Conservation (phyloP, 30 jellyfish, hydroid and myxozoan species). For the Nemopilema nomurai region DNA sequence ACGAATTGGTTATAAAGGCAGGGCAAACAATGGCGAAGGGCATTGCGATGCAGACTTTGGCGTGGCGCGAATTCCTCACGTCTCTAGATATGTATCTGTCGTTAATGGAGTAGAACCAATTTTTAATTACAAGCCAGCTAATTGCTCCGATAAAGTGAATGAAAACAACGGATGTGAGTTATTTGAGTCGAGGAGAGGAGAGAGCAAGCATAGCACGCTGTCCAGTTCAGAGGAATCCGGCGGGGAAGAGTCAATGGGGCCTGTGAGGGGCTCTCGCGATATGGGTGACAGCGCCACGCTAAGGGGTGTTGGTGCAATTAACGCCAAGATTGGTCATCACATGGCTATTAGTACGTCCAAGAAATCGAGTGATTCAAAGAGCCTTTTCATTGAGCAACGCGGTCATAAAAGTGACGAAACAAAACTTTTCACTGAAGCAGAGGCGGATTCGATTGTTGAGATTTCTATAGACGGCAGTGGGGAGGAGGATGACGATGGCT, state of each 20-base stretch:
- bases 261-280: not conserved
- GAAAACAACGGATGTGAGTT: not conserved
- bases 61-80: conserved; percentile 1
- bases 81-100: conserved; percentile 1
- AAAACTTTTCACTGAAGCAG: conserved; percentile 44
- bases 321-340: not conserved
- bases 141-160: not conserved
- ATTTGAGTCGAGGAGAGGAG: not conserved
- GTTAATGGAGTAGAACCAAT: conserved; percentile 31
- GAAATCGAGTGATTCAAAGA: conserved; percentile 6
- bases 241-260: not conserved
- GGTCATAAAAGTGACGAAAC: conserved; percentile 27
- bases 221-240: not conserved
- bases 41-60: conserved; percentile 1
- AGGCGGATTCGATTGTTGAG: conserved; percentile 49
- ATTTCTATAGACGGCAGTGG: conserved; percentile 46
- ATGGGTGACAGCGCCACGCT: not conserved
- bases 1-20: conserved; percentile 3
- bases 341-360: conserved; percentile 18
- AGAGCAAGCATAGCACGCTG: not conserved
- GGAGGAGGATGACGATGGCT: conserved; percentile 22
- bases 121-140: not conserved
- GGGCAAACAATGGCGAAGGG: not conserved
- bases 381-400: conserved; percentile 3
- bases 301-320: not conserved